A percentile compares a stretch with the other conserved stretches of the same genome.
These are phyloP conservation scores for Morbakka virulenta DNA, from an alignment of 30 jellyfish, hydroid and myxozoan genomes.

Conservation along the genomic window DNA sequence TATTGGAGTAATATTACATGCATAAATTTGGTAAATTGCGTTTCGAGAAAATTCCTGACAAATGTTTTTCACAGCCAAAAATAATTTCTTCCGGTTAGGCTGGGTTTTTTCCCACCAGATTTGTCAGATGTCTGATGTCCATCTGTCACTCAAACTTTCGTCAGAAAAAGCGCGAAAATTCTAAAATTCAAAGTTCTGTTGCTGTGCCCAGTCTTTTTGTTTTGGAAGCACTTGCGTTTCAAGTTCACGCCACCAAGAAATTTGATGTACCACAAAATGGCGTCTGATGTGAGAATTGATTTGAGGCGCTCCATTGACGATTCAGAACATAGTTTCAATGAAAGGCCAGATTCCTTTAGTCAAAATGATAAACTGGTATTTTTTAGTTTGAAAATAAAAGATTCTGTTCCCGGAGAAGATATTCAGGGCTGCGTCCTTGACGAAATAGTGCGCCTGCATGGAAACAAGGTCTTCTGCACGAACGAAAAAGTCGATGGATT, in stretches of 20 bases:
- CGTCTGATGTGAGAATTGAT: neutral
- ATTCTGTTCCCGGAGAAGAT: neutral
- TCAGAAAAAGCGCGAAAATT: too few species aligned
- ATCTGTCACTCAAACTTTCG: too few species aligned
- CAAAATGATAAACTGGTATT: neutral
- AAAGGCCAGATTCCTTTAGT: neutral
- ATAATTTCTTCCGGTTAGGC: too few species aligned
- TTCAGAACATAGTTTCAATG: neutral
- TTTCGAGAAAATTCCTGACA: too few species aligned
- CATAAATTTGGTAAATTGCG: too few species aligned
- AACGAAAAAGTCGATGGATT: neutral
- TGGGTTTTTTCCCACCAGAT: too few species aligned
- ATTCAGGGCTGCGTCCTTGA: neutral
- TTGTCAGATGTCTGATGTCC: too few species aligned
- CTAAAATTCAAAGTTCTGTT: too few species aligned
- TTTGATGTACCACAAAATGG: neutral
- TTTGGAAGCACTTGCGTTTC: too few species aligned
- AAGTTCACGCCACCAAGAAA: neutral
- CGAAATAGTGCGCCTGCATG: neutral
- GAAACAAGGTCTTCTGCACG: neutral
- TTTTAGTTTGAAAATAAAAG: neutral
- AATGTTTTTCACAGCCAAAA: too few species aligned
- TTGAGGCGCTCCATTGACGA: neutral
- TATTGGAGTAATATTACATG: too few species aligned
- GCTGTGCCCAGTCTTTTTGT: too few species aligned